These are phyloP conservation scores for Arrhamphus sclerolepis DNA, from an alignment of 2,797 vertebrate genomes.

Conservation along the genomic window DNA sequence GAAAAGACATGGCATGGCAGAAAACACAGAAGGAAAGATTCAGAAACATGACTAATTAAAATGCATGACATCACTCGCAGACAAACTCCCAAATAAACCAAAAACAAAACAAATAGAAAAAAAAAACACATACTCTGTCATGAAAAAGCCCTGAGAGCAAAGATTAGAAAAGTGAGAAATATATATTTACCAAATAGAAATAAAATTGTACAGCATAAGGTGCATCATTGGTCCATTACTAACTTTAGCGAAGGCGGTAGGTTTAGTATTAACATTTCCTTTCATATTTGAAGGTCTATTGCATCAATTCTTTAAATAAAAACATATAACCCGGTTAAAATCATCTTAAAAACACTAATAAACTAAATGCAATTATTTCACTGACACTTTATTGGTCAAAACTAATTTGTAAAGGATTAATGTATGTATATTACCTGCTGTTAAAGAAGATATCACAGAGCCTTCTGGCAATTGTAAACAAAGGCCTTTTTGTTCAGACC, in stretches of 20 bases:
- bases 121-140: slow-evolving; percentile 12
- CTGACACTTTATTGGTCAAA: too few species aligned
- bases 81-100: slow-evolving; percentile 13
- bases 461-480: neutral
- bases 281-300: too few species aligned
- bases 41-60: slow-evolving; percentile 51
- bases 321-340: too few species aligned
- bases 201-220: neutral
- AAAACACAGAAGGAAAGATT: slow-evolving; percentile 55
- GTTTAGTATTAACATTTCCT: too few species aligned
- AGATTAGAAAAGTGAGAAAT: slow-evolving; percentile 8
- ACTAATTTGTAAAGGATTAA: neutral
- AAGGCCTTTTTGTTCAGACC: slow-evolving; percentile 2
- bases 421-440: neutral
- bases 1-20: slow-evolving; percentile 56
- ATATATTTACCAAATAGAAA: slow-evolving; percentile 1
- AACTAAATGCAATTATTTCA: too few species aligned
- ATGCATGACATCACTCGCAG: slow-evolving; percentile 19
- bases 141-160: slow-evolving; percentile 20
- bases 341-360: too few species aligned
- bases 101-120: too few species aligned
- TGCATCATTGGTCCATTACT: too few species aligned
- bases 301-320: too few species aligned
- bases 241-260: too few species aligned
- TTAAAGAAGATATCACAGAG: neutral